phyloP scores from a whole-genome alignment of 2,888 invertebrate genomes.

The Pandemis heparana region DNA sequence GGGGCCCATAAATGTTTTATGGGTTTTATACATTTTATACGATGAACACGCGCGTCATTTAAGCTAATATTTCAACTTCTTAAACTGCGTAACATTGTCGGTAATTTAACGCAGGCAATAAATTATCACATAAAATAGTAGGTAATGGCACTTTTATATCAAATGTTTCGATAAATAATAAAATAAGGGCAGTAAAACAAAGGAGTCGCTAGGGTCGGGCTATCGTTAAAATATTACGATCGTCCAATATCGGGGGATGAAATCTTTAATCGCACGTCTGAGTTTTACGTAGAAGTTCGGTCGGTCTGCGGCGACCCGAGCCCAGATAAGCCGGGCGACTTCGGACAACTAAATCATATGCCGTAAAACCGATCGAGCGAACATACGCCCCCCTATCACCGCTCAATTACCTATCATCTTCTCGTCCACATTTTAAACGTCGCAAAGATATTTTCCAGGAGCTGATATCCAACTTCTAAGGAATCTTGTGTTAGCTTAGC shows the following conservation, averaged over 20 bases:
- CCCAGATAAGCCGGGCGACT: conserved; percentile 66
- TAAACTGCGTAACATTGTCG: conserved; percentile 48
- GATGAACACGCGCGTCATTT: conserved; percentile 39
- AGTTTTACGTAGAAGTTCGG: conserved; percentile 71
- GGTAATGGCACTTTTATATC: conserved; percentile 74
- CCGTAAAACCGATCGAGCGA: conserved; percentile 67
- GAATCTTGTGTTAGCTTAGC: neutral
- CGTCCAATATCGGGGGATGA: conserved; percentile 79
- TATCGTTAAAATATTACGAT: conserved; percentile 83
- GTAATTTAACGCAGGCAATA: conserved; percentile 63
- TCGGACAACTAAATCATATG: conserved; percentile 67
- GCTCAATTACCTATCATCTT: conserved; percentile 36
- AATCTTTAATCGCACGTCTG: conserved; percentile 79
- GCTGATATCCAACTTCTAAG: neutral
- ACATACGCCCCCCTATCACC: conserved; percentile 36
- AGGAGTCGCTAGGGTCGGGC: conserved; percentile 70
- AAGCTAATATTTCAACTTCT: conserved; percentile 44
- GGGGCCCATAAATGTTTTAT: conserved; percentile 43
- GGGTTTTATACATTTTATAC: conserved; percentile 38
- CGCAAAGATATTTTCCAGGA: conserved; percentile 20
- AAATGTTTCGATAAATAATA: conserved; percentile 83
- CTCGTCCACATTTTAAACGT: conserved; percentile 26
- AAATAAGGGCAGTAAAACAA: conserved; percentile 80
- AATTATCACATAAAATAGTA: conserved; percentile 76
- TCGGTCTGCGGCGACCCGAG: conserved; percentile 59